A percentile compares a stretch with the other conserved stretches of the same genome.
Evolutionary conservation across 2,113 vertebrate genomes (phyloP).

Genomic region (Myrmophylax atrothorax): DNA sequence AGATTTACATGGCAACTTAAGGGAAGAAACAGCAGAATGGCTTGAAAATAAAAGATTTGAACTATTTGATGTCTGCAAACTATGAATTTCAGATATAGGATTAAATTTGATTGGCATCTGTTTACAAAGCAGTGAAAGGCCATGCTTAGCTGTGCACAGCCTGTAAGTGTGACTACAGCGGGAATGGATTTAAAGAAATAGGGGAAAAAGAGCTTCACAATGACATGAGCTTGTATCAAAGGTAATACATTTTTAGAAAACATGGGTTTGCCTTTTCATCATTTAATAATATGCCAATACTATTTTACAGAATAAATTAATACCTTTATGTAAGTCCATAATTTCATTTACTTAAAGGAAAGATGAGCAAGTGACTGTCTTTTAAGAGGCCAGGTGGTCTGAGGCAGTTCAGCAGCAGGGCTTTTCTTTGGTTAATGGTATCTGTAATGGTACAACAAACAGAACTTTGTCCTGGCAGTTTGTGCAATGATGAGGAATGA

Average conservation of each 20-base stretch:
- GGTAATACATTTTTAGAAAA: neutral
- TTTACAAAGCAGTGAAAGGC: neutral
- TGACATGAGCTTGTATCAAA: neutral
- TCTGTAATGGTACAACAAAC: neutral
- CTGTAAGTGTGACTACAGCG: neutral
- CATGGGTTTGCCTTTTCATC: neutral
- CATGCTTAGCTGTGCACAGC: neutral
- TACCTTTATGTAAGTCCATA: neutral
- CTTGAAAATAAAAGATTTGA: conserved; percentile 1
- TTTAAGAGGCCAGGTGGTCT: neutral
- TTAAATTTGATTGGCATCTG: neutral
- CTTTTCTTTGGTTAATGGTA: neutral
- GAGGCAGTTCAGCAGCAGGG: neutral
- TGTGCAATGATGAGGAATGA: neutral
- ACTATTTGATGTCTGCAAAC: conserved; percentile 20
- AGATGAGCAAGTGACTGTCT: neutral
- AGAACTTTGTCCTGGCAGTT: neutral
- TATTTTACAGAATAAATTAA: neutral
- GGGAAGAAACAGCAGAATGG: neutral
- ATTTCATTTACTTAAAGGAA: neutral
- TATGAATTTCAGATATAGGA: neutral
- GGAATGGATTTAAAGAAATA: neutral
- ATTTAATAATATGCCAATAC: neutral
- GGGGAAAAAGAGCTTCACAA: neutral
- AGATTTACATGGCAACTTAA: neutral